phyloP scores from a whole-genome alignment of 1,140 invertebrate species.

The Drosophila micromelanica region DNA sequence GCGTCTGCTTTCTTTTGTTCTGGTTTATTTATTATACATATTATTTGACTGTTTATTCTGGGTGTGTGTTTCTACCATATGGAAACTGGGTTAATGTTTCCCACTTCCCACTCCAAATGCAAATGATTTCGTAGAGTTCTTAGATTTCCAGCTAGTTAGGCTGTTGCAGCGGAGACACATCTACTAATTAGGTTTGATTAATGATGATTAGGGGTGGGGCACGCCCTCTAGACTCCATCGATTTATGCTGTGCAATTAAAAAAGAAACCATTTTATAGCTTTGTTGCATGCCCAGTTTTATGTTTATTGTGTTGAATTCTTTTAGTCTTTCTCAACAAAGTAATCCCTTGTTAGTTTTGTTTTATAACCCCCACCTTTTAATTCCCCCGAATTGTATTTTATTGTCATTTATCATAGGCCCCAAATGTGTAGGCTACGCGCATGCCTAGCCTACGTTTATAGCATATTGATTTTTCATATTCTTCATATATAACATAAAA shows the following conservation, averaged over 20 bases:
- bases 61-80: conserved; percentile 66
- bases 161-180: conserved; percentile 12
- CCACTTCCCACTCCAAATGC: conserved; percentile 41
- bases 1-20: conserved; percentile 59
- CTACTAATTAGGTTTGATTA: conserved; percentile 16
- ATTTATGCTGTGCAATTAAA: conserved; percentile 35
- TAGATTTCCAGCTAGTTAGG: conserved; percentile 17
- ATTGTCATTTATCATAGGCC: conserved; percentile 10
- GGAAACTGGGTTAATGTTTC: conserved; percentile 74
- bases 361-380: conserved; percentile 15
- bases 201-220: conserved; percentile 3
- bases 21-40: conserved; percentile 54
- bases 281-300: not conserved
- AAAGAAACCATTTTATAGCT: not conserved
- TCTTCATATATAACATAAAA: conserved; percentile 19
- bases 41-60: conserved; percentile 40
- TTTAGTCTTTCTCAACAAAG: conserved; percentile 3
- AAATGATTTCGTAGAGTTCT: conserved; percentile 42
- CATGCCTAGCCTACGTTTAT: conserved; percentile 44
- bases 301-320: not conserved
- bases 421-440: conserved; percentile 52
- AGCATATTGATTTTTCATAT: conserved; percentile 68
- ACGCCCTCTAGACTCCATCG: not conserved
- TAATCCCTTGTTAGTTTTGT: conserved; percentile 6
- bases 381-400: conserved; percentile 19